Evolutionary conservation across 1,140 invertebrate genomes (phyloP), one percentile per base, ranked within the genome.

Genomic region (Bursaphelenchus mucronatus): DNA sequence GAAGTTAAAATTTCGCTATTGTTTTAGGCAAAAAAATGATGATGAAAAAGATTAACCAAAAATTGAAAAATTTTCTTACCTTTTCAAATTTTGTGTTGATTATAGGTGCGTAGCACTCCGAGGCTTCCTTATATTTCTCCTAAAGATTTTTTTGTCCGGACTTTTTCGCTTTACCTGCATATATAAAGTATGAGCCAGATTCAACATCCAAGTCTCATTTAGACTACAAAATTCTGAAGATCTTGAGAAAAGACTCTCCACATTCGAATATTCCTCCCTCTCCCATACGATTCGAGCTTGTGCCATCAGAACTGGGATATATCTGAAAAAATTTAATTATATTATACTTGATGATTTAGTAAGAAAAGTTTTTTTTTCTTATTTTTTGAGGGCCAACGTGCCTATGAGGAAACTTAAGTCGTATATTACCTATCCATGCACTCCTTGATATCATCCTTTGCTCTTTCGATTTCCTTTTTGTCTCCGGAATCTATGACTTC

Each of bases 241-340:
- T 82, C 94, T 94, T 21, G 92, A 87, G 76, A 85, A 85, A 15
- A 85, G 82, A 69, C 82, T 84, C 68, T 85, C 84, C 51, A 95
- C 92, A 82, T 95, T 91, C 1, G 87, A 83, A 79, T 97, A 98
- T 81, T 97, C 93, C 80, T 94, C 91, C 76, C 91, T 86, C 64
- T 97, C 93, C 95, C 95, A 98, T 77, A 94, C 95, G 69, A 98
- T 95, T 86, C 95, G 97, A 0, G 94, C 94, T 83, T 98, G 94
- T 3, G 94, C 91, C 94, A 98, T 97, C 9, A 98, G 85, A 11
- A 97, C 91, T 0, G 95, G 94, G 64, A 97, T 86, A 74, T 89
- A 90, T 46, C 86, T 87, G 62, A 54, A 73, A 67, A 47, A 63
- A 53, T 11, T n/a, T 43, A n/a, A 41, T 4, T 8, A 51, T 58